Conservation (phyloP, 2,797 vertebrate genomes). For the Parauchenoglanis punctatus region DNA sequence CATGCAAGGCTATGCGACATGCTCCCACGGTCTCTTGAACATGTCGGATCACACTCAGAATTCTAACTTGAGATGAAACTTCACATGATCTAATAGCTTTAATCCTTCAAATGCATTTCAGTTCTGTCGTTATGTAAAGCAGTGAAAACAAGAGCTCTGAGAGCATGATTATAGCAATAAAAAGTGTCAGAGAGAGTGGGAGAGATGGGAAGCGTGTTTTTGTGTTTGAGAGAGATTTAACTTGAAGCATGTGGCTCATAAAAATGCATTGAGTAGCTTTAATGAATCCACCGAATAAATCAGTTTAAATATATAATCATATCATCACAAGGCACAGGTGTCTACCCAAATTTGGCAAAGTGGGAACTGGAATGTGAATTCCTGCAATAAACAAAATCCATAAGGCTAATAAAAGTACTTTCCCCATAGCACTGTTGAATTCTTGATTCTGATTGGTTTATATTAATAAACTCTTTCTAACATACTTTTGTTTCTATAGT, state of each 20-base stretch:
- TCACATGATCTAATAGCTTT: constrained; percentile 32
- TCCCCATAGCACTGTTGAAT: not conserved
- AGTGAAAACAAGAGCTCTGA: constrained; percentile 5
- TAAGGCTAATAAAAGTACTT: not conserved
- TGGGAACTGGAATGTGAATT: not conserved
- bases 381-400: not conserved
- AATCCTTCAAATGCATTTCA: constrained; percentile 47
- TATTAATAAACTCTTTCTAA: not conserved
- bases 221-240: constrained; percentile 28
- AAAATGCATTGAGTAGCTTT: constrained; percentile 28
- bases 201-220: not conserved
- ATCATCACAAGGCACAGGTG: constrained; percentile 34
- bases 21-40: constrained; percentile 42
- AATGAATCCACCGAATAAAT: constrained; percentile 29
- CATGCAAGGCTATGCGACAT: constrained; percentile 18
- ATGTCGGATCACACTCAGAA: constrained; percentile 36
- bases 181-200: constrained; percentile 11
- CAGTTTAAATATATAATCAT: constrained; percentile 8
- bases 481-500: not conserved
- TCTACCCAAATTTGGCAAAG: constrained; percentile 1
- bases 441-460: not conserved
- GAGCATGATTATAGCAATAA: constrained; percentile 10
- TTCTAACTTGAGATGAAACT: constrained; percentile 38
- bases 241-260: constrained; percentile 25
- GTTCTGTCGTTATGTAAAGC: constrained; percentile 37